A percentile compares a stretch with the other conserved stretches of the same genome.
Evolutionary conservation across 2,113 vertebrate species (phyloP).

Genomic region (Ceyx cyanopectus): DNA sequence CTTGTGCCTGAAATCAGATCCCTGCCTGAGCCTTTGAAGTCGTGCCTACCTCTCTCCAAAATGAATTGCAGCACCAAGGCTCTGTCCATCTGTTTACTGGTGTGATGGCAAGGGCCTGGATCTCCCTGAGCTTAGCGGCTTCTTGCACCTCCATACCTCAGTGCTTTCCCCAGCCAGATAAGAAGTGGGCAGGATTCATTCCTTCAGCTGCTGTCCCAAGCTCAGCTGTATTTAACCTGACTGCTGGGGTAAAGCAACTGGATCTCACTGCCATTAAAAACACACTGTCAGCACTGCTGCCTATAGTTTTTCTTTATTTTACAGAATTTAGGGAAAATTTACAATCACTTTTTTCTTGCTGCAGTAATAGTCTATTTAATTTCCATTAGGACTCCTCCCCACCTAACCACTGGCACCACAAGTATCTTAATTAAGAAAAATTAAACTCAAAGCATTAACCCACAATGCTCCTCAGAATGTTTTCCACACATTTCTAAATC

Average conservation of each 20-base stretch:
- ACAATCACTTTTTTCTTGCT: constrained; percentile 18
- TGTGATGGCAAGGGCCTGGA: not conserved
- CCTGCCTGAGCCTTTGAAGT: not conserved
- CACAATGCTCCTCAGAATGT: not conserved
- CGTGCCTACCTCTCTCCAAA: not conserved
- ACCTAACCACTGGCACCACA: not conserved
- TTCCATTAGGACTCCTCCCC: constrained; percentile 9
- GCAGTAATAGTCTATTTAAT: constrained; percentile 22
- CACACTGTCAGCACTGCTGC: not conserved
- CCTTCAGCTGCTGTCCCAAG: not conserved
- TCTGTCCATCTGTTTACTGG: not conserved
- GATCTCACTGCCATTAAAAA: not conserved
- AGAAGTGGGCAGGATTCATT: not conserved
- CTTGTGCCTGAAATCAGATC: not conserved
- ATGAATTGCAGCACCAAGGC: not conserved
- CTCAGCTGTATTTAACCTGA: not conserved
- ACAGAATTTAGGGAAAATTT: constrained; percentile 9
- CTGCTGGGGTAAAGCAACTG: not conserved
- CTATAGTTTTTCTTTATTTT: not conserved
- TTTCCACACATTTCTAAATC: not conserved
- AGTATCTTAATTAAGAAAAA: not conserved
- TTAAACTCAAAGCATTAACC: not conserved
- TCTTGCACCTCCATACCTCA: not conserved
- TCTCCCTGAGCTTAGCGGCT: not conserved
- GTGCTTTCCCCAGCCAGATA: not conserved